A percentile compares a stretch with the other conserved stretches of the same genome.
Evolutionary conservation across 2,888 invertebrate species (phyloP).

Genomic region (Pecten maximus): DNA sequence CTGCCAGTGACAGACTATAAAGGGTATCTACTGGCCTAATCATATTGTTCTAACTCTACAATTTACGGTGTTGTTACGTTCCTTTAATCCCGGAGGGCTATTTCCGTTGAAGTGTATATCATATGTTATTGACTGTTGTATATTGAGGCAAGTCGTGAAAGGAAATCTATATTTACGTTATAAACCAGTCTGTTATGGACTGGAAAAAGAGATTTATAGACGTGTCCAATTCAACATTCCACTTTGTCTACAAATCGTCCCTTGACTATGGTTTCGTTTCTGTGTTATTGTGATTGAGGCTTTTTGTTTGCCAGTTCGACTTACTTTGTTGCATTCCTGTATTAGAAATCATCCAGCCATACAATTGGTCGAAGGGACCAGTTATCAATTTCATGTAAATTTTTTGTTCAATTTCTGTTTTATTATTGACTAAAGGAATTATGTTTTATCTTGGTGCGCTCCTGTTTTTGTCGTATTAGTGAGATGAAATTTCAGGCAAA

Average conservation of each 20-base stretch:
- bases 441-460: neutral
- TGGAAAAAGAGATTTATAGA: neutral
- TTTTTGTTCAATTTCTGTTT: neutral
- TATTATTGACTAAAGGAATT: neutral
- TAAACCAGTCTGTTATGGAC: neutral
- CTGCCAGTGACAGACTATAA: neutral
- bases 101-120: constrained; percentile 31
- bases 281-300: neutral
- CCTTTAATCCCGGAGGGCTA: neutral
- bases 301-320: neutral
- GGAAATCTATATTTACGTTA: constrained; percentile 7
- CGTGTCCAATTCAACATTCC: neutral
- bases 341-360: neutral
- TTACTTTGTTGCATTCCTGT: neutral
- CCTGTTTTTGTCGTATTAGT: neutral
- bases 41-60: neutral
- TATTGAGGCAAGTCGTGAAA: constrained; percentile 2
- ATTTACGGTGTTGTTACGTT: neutral
- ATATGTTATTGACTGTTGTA: neutral
- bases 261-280: neutral
- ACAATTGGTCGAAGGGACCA: neutral
- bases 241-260: constrained; percentile 25
- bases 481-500: too few species aligned
- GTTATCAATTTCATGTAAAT: constrained; percentile 15
- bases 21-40: neutral